Conservation (phyloP, 2,113 vertebrate species). For the Perca schrenkii region DNA sequence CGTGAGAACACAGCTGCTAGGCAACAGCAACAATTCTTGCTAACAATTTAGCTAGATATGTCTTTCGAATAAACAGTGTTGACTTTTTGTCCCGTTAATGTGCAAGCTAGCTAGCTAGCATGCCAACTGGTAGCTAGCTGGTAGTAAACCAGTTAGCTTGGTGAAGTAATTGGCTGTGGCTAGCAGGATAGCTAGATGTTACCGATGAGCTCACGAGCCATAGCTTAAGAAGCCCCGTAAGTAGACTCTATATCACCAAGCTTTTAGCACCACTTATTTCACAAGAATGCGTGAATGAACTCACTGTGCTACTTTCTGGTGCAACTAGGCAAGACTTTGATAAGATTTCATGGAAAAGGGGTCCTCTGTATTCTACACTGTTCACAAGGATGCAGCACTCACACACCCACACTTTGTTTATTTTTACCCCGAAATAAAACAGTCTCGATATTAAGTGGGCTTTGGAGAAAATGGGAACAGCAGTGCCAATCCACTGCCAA, state of each 20-base stretch:
- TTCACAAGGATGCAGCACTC: not conserved
- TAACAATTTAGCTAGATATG: too few species aligned
- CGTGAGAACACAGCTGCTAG: too few species aligned
- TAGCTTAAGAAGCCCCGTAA: not conserved
- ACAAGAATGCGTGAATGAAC: not conserved
- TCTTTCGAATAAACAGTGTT: not conserved
- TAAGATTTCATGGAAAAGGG: not conserved
- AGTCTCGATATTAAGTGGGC: conserved; percentile 57
- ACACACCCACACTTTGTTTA: conserved; percentile 25
- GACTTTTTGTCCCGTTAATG: not conserved
- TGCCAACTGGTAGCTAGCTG: not conserved
- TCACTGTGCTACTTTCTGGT: not conserved
- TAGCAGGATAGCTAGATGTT: not conserved
- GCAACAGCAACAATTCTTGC: too few species aligned
- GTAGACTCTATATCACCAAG: not conserved
- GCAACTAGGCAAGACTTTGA: not conserved
- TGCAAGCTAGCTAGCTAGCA: not conserved
- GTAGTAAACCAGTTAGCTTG: not conserved
- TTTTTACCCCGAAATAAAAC: conserved; percentile 44
- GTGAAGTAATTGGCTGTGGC: not conserved
- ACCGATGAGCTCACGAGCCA: not conserved
- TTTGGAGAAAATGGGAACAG: conserved; percentile 66
- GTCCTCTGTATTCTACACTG: not conserved
- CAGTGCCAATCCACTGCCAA: conserved; percentile 47
- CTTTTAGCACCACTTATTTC: not conserved